phyloP scores from a whole-genome alignment of 2,113 vertebrate genomes.

The Tilapia sparmanii region DNA sequence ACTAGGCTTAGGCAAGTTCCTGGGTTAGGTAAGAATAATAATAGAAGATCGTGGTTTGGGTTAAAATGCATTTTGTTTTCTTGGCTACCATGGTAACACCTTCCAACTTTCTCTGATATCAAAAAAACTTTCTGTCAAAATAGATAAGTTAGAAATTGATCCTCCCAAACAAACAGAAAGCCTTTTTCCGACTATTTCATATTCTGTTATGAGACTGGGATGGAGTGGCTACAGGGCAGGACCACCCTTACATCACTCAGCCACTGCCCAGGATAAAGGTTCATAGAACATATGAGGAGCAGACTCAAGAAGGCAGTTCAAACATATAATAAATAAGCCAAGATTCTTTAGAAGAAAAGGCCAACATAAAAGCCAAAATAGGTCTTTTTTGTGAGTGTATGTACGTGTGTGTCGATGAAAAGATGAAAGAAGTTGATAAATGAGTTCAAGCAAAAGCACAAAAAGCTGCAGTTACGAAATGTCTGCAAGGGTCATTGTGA shows the following conservation, averaged over 20 bases:
- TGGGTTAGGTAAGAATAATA: neutral
- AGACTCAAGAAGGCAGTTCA: neutral
- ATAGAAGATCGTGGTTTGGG: neutral
- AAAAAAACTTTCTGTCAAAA: neutral
- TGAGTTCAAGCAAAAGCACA: neutral
- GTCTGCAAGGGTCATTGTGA: neutral
- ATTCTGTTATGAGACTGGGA: neutral
- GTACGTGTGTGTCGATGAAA: neutral
- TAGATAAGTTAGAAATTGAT: neutral
- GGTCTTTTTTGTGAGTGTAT: neutral
- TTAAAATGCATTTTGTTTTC: neutral
- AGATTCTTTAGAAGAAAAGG: neutral
- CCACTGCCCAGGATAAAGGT: neutral
- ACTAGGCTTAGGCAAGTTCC: neutral
- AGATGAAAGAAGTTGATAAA: neutral
- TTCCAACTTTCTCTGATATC: neutral
- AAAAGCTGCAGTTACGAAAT: neutral
- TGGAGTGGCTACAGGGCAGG: neutral
- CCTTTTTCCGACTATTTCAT: neutral
- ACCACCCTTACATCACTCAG: neutral
- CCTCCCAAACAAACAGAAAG: neutral
- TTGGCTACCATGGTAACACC: neutral
- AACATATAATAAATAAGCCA: neutral
- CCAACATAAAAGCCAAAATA: neutral
- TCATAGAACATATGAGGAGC: neutral